phyloP scores from a whole-genome alignment of 2,113 vertebrate species.

The Cichladusa arquata region DNA sequence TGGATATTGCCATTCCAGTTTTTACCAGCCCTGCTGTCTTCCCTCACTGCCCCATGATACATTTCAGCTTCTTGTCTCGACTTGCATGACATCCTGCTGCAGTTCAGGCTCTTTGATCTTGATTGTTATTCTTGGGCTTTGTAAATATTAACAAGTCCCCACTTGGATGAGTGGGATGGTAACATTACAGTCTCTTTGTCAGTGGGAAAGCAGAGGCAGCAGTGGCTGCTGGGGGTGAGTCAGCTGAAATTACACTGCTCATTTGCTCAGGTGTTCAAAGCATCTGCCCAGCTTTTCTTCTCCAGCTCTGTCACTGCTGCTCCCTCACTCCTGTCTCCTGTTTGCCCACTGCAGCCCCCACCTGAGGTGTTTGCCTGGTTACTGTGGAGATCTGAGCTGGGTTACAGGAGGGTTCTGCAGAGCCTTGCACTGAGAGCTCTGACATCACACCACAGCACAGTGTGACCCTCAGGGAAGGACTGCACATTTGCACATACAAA shows the following conservation, averaged over 20 bases:
- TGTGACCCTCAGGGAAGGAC: background rate
- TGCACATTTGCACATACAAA: fast-evolving
- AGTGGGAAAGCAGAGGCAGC: background rate
- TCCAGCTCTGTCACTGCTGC: background rate
- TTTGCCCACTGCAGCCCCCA: background rate
- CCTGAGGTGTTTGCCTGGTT: background rate
- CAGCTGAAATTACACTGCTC: background rate
- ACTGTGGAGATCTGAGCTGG: background rate
- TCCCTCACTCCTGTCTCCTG: background rate
- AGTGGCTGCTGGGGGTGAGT: background rate
- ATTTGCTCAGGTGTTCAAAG: background rate
- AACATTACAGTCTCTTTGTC: background rate
- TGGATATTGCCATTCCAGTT: background rate
- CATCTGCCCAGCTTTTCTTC: background rate
- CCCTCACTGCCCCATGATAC: background rate
- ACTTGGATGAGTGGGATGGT: background rate
- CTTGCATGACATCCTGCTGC: background rate
- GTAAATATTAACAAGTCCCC: background rate
- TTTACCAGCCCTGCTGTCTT: background rate
- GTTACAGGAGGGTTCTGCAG: background rate
- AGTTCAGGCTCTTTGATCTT: background rate
- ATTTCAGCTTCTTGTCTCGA: background rate
- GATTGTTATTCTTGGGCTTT: background rate
- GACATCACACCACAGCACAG: background rate
- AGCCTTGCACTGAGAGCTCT: background rate